These are phyloP conservation scores for Heliothis peltigera DNA, from an alignment of 2,888 invertebrate species.

Conservation along the genomic window DNA sequence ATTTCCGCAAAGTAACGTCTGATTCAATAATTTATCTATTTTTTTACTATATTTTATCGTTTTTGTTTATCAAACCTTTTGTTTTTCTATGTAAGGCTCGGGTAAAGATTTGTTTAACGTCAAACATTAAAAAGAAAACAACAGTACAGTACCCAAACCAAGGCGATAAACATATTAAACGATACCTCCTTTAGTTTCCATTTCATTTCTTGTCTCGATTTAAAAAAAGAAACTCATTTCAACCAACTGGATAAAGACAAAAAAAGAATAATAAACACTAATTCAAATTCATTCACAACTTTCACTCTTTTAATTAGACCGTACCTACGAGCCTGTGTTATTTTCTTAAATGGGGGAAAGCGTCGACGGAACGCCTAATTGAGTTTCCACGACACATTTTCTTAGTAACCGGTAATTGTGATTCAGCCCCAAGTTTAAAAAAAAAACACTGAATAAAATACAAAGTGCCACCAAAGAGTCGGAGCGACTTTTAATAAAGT, in stretches of 20 bases:
- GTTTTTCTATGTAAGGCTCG: no score
- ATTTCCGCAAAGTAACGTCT: no score
- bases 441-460: conserved; percentile 58
- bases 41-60: no score
- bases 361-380: conserved; percentile 53
- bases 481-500: conserved; percentile 58
- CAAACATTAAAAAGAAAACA: no score
- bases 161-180: no score
- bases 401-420: conserved; percentile 60
- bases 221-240: conserved; percentile 19
- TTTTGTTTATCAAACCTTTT: no score
- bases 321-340: conserved; percentile 31
- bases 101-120: no score
- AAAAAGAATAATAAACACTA: conserved; percentile 12
- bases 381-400: conserved; percentile 62
- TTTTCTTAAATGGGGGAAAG: conserved; percentile 43
- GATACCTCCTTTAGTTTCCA: no score
- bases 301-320: conserved; percentile 49
- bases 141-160: no score
- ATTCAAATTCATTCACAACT: conserved; percentile 41
- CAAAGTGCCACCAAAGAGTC: conserved; percentile 44
- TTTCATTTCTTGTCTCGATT: no score
- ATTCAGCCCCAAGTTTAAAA: conserved; percentile 51
- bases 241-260: conserved; percentile 4
- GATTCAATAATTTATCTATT: no score